These are phyloP conservation scores for Ephialtes manifestator DNA, from an alignment of 2,888 invertebrate genomes.

Conservation along the genomic window DNA sequence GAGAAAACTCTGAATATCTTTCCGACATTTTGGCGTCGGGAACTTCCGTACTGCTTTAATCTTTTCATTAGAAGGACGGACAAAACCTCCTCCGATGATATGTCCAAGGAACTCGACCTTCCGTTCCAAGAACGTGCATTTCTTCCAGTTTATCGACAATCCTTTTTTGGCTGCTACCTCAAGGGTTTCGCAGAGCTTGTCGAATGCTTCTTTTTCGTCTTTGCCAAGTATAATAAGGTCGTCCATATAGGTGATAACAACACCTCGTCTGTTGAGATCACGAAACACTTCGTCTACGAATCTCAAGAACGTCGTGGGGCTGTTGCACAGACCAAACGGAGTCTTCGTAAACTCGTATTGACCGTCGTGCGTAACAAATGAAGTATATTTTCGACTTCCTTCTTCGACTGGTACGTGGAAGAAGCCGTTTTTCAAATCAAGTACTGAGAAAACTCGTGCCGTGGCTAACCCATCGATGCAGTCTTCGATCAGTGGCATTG, in stretches of 20 bases:
- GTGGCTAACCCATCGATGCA: slow-evolving; percentile 64
- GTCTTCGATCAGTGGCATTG: slow-evolving; percentile 74
- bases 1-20: too few relatives aligned
- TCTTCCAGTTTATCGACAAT: slow-evolving; percentile 68
- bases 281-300: slow-evolving; percentile 63
- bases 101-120: slow-evolving; percentile 61
- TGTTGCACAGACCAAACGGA: slow-evolving; percentile 65
- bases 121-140: slow-evolving; percentile 68
- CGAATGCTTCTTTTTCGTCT: slow-evolving; percentile 52
- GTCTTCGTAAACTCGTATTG: slow-evolving; percentile 70
- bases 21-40: slow-evolving; percentile 31
- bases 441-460: neutral
- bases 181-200: slow-evolving; percentile 61
- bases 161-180: slow-evolving; percentile 61
- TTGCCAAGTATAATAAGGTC: slow-evolving; percentile 63
- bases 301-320: slow-evolving; percentile 59
- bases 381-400: slow-evolving; percentile 70
- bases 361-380: slow-evolving; percentile 71
- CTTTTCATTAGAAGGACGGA: neutral
- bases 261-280: slow-evolving; percentile 33
- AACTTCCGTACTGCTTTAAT: too few relatives aligned
- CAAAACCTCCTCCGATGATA: neutral
- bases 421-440: slow-evolving; percentile 68
- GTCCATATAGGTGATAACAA: slow-evolving; percentile 61
- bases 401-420: slow-evolving; percentile 71